Conservation (phyloP, 2,797 vertebrate species). For the Harpagifer antarcticus region DNA sequence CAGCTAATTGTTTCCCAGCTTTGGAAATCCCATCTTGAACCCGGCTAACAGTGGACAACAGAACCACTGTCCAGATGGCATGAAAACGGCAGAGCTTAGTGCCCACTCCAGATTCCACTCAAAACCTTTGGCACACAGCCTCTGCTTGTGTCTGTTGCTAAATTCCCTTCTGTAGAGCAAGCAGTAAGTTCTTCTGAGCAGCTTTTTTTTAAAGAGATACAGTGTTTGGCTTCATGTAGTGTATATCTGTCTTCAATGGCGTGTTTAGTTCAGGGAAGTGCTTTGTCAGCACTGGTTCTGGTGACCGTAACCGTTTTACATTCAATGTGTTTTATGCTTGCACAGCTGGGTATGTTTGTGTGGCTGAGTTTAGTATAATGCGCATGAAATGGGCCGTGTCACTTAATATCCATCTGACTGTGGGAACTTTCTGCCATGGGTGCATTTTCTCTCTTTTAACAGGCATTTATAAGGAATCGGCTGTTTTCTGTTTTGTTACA, state of each 20-base stretch:
- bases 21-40: conserved; percentile 41
- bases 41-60: conserved; percentile 48
- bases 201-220: conserved; percentile 6
- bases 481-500: neutral
- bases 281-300: conserved; percentile 22
- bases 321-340: conserved; percentile 38
- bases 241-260: neutral
- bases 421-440: conserved; percentile 5
- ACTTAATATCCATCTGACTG: conserved; percentile 24
- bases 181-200: conserved; percentile 22
- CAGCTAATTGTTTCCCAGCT: conserved; percentile 50
- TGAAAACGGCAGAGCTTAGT: conserved; percentile 43
- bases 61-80: conserved; percentile 60
- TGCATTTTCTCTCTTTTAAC: conserved; percentile 7
- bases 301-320: conserved; percentile 12
- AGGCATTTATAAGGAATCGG: conserved; percentile 10
- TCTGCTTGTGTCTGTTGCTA: conserved; percentile 57
- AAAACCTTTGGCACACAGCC: conserved; percentile 57
- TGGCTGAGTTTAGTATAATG: conserved; percentile 24
- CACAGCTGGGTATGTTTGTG: conserved; percentile 52
- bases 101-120: conserved; percentile 68
- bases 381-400: conserved; percentile 28
- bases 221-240: conserved; percentile 11
- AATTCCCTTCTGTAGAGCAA: conserved; percentile 27
- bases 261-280: conserved; percentile 13